These are phyloP conservation scores for Sinonovacula constricta DNA, from an alignment of 1,140 invertebrate species.

Conservation along the genomic window DNA sequence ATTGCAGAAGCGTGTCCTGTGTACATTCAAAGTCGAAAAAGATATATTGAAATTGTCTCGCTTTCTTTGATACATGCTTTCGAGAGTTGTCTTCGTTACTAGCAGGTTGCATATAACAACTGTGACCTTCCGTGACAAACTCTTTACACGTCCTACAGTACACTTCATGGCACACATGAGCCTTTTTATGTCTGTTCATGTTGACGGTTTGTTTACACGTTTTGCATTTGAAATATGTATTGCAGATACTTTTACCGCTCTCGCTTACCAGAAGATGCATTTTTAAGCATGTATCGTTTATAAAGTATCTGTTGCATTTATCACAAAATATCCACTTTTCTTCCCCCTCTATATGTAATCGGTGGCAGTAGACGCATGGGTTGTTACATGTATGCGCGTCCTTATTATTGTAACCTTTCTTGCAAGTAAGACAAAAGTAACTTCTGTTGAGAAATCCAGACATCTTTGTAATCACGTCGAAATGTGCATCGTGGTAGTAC, in stretches of 20 bases:
- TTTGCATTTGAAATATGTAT: conserved; percentile 16
- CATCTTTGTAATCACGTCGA: conserved; percentile 21
- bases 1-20: no score
- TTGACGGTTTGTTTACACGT: conserved; percentile 24
- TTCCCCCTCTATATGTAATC: no score
- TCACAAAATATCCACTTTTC: no score
- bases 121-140: no score
- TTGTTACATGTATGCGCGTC: conserved; percentile 16
- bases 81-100: no score
- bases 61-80: no score
- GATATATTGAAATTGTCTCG: no score
- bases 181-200: conserved; percentile 17
- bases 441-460: conserved; percentile 19
- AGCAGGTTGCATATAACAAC: no score
- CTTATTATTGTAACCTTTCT: conserved; percentile 24
- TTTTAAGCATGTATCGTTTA: conserved; percentile 12
- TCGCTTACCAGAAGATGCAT: conserved; percentile 32
- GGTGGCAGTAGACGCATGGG: no score
- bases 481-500: conserved; percentile 21
- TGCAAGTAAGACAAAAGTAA: conserved; percentile 19
- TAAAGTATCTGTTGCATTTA: no score
- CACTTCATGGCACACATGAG: conserved; percentile 21
- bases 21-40: no score
- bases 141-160: no score
- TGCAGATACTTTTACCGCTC: conserved; percentile 19